phyloP scores from a whole-genome alignment of 2,888 invertebrate genomes.

The Empis livida region DNA sequence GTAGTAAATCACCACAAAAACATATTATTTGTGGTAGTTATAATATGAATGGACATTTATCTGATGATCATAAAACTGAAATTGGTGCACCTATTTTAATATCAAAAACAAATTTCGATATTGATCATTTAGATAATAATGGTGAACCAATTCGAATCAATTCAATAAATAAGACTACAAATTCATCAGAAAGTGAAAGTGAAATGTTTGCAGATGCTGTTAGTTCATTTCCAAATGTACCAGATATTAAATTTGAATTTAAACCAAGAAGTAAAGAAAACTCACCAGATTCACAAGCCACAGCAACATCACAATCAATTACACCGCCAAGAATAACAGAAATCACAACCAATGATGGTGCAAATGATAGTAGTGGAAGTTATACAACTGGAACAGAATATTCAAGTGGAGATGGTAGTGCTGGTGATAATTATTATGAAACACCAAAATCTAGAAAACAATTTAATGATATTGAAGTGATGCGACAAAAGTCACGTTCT shows the following conservation, averaged over 20 bases:
- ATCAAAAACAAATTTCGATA: slow-evolving; percentile 32
- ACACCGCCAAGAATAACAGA: too few species aligned
- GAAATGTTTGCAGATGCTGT: slow-evolving; percentile 31
- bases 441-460: slow-evolving; percentile 11
- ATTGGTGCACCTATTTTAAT: slow-evolving; percentile 34
- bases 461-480: slow-evolving; percentile 12
- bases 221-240: slow-evolving; percentile 20
- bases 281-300: slow-evolving; percentile 8
- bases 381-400: background rate
- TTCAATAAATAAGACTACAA: slow-evolving; percentile 8
- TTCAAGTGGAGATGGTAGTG: background rate
- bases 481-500: slow-evolving; percentile 18
- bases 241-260: slow-evolving; percentile 15
- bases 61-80: slow-evolving; percentile 33
- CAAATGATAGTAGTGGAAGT: too few species aligned
- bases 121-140: slow-evolving; percentile 25
- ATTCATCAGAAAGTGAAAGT: slow-evolving; percentile 27
- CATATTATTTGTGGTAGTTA: slow-evolving; percentile 27
- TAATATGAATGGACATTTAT: slow-evolving; percentile 32
- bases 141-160: slow-evolving; percentile 5
- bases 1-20: slow-evolving; percentile 24
- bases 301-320: slow-evolving; percentile 1
- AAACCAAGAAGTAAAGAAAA: slow-evolving; percentile 9
- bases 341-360: too few species aligned
- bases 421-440: slow-evolving; percentile 13